A percentile compares a stretch with the other conserved stretches of the same genome.
These are phyloP conservation scores for Tangachromis dhanisi DNA, from an alignment of 2,113 vertebrate species.

Conservation along the genomic window DNA sequence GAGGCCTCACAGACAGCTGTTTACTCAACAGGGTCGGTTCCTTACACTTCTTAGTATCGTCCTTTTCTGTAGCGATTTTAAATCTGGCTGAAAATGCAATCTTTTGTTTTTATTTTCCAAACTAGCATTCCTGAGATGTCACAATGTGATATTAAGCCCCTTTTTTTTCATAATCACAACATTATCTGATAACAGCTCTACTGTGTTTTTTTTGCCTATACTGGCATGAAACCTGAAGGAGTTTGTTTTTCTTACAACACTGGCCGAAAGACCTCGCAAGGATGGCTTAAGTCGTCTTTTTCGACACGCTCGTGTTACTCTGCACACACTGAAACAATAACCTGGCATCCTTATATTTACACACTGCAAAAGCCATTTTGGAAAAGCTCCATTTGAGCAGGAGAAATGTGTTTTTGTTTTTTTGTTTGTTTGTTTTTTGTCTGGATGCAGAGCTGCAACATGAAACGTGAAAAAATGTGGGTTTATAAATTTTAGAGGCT, in stretches of 20 bases:
- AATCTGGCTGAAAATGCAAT: background rate
- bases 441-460: background rate
- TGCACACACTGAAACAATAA: background rate
- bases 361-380: background rate
- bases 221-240: background rate
- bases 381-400: background rate
- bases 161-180: background rate
- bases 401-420: background rate
- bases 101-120: background rate
- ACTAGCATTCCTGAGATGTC: background rate
- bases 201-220: background rate
- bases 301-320: background rate
- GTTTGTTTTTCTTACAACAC: background rate
- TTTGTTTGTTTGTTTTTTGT: background rate
- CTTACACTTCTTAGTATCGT: background rate
- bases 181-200: background rate
- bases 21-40: background rate
- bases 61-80: background rate
- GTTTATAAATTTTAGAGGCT: background rate
- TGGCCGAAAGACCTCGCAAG: background rate
- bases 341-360: background rate
- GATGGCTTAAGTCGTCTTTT: background rate
- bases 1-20: background rate
- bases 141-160: background rate
- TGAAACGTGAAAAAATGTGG: background rate